Percentiles rank a stretch among this genome's conserved stretches.
Conservation (phyloP, 2,888 invertebrate genomes). For the Dryococelus australis region DNA sequence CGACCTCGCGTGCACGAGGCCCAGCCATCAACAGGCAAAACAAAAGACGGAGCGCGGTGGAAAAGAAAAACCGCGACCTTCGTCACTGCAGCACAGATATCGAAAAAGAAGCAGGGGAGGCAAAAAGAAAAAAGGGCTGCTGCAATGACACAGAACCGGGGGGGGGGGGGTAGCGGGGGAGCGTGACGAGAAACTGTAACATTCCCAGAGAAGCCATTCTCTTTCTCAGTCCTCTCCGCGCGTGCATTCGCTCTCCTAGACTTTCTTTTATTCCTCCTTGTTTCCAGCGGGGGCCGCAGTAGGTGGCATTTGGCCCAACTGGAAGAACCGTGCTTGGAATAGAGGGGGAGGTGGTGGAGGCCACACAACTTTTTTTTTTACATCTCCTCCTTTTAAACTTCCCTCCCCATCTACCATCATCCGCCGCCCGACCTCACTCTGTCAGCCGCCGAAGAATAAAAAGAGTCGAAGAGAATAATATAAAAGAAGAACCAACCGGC, state of each 20-base stretch:
- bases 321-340: constrained; percentile 52
- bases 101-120: constrained; percentile 24
- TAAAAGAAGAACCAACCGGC: constrained; percentile 1
- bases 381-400: neutral
- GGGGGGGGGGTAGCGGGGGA: neutral
- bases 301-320: constrained; percentile 11
- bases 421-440: neutral
- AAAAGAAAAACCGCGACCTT: neutral
- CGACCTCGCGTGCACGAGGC: no score
- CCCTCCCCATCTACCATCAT: neutral
- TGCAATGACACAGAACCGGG: neutral
- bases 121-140: constrained; percentile 26
- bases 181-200: constrained; percentile 29
- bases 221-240: neutral
- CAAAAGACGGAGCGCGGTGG: constrained; percentile 17
- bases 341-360: constrained; percentile 52
- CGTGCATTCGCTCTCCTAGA: constrained; percentile 28
- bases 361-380: neutral
- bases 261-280: constrained; percentile 44
- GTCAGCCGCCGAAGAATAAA: constrained; percentile 5
- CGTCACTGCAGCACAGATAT: constrained; percentile 24
- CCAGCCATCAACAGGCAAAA: neutral
- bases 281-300: constrained; percentile 3
- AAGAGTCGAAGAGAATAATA: neutral
- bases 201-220: constrained; percentile 6